Conservation (phyloP, 2,797 vertebrate genomes). For the Argentina silus region DNA sequence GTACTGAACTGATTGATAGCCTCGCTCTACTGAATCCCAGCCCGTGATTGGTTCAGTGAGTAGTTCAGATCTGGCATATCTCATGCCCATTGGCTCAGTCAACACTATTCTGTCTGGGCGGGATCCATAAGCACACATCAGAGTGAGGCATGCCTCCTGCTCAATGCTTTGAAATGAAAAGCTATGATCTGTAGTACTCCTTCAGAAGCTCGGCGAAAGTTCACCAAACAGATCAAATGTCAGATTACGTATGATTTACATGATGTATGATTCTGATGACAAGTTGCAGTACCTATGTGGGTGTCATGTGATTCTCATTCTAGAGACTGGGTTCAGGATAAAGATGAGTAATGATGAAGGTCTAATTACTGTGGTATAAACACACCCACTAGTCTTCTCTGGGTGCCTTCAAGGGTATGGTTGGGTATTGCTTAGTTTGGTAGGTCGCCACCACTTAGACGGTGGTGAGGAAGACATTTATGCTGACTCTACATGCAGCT, state of each 20-base stretch:
- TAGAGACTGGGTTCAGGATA: neutral
- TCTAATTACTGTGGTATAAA: slow-evolving; percentile 8
- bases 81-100: slow-evolving; percentile 12
- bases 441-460: neutral
- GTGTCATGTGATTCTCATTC: neutral
- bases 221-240: neutral
- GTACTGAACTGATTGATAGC: slow-evolving; percentile 6
- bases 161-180: neutral
- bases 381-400: neutral
- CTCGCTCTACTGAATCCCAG: neutral
- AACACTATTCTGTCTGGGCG: neutral
- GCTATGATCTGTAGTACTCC: neutral
- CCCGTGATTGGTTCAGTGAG: slow-evolving; percentile 5
- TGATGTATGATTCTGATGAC: neutral
- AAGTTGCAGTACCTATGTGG: neutral
- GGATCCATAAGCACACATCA: neutral
- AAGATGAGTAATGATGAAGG: neutral
- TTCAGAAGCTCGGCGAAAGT: slow-evolving; percentile 2
- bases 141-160: neutral
- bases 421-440: neutral
- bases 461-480: neutral
- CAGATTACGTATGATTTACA: neutral
- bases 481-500: too few relatives aligned
- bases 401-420: neutral
- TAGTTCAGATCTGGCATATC: neutral